Base-by-base conservation (phyloP, 2,797 vertebrate genomes). In the Scleropages formosus region DNA sequence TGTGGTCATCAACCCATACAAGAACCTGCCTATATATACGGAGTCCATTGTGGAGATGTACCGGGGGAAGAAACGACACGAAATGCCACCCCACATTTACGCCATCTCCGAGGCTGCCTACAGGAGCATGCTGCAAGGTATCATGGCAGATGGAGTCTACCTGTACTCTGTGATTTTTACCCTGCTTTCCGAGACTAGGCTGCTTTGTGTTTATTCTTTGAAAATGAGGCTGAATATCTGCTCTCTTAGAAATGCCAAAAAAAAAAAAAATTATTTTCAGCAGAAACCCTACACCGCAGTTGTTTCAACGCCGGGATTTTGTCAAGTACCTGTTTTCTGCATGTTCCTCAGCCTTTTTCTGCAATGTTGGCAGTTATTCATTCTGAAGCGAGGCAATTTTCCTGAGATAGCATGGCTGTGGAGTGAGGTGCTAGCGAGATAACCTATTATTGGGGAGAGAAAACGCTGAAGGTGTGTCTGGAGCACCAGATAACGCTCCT, bases 31-130 rank as follows among this genome's bases (percentile, higher is more conserved):
- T 72, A 93, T 97, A 90, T 97, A 97, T 81, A 95, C 95, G 0
- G 96, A 97, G 82, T 90, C 94, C 82, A 97, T 97, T 0, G 94
- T 97, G 78, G 96, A 97, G 81, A 96, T 97, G 94, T 97, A 97
- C 81, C 90, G 95, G 1, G 96, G 96, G 73, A 97, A 96, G 84
- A 97, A 97, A 62, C 94, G 96, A 3, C 95, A 97, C 0, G 96
- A 97, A 86, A 94, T 96, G 90, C 96, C 96, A 0, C 96, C 96
- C 0, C 96, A 97, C 74, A 95, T 97, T 83, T 97, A 96, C 1
- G 95, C 96, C 24, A 95, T 97, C 87, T 95, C 96, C 0, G 95
- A 97, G 86, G 93, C 94, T 0, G 95, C 96, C 51, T 97, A 97
- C 88, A 91, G 95, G 51, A 97, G 96, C 91, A 97, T 97, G 96